Base-by-base conservation (phyloP, 92 coral and sea anemone genomes). In the Parazoanthus atlanticus region DNA sequence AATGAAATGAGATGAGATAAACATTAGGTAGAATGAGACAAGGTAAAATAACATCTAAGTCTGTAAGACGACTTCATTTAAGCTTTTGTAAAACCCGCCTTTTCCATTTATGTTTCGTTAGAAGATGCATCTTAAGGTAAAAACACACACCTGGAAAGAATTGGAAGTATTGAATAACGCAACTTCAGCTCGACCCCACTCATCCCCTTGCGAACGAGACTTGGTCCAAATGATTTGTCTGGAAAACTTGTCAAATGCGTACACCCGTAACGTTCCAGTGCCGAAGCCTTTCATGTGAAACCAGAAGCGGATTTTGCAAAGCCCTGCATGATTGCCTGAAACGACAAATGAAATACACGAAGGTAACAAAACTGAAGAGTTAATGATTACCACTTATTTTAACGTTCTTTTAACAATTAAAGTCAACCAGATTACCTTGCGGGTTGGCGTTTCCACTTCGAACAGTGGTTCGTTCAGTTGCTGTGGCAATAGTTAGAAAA, bases 171-270 rank as follows among this genome's bases (percentile, higher is more conserved):
- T 95, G 49, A 90, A 82, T 52, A 95, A 89, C 0, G 93, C 91
- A 19, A 95, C 93, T 90, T 95, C 98, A n/a, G 98, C 98, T 69
- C 98, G 81, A 3, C 58, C 66, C 98, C 98, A 95, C 36, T 33
- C 29, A 30, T 33, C 1, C 26, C 92, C 85, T 71, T 84, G 94
- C 0, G 91, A 43, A 38, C 74, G 78, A 21, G 80, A 64, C 84
- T 95, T 95, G 43, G 88, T 72, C 98, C 98, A 95, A 16, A 95
- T 84, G 32, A 88, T 90, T 16, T 89, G 93, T 74, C 76, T 89
- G 33, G 93, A 81, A 46, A 88, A 92, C n/a, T 89, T 80, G 58
- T 95, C 98, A 58, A 78, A 76, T 61, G 88, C 88, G 32, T 88
- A 76, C 81, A 95, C 90, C 8, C 98, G 93, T 8, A 95, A 93